phyloP scores from a whole-genome alignment of 2,888 invertebrate species.

The Hydraecia micacea region DNA sequence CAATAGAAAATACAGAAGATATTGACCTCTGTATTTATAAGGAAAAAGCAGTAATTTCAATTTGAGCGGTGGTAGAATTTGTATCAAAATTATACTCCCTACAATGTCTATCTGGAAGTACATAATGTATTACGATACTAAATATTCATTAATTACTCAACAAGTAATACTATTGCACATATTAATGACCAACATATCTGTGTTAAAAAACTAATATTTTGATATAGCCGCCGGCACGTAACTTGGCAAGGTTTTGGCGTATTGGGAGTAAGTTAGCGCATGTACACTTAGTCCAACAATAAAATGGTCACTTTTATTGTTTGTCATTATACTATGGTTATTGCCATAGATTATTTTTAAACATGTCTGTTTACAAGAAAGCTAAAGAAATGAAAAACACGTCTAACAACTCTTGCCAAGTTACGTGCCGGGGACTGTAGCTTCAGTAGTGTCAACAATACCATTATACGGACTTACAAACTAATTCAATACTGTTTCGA shows the following conservation, averaged over 20 bases:
- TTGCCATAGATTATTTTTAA: no score
- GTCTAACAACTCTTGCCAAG: no score
- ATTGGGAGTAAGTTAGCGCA: no score
- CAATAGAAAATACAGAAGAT: background rate
- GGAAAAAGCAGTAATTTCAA: background rate
- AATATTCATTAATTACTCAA: constrained; percentile 6
- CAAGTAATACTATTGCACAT: constrained; percentile 48
- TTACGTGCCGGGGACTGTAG: no score
- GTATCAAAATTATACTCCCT: constrained; percentile 45
- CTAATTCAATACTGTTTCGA: constrained; percentile 54
- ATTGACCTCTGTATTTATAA: background rate
- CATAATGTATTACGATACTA: constrained; percentile 36
- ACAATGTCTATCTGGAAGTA: constrained; percentile 71
- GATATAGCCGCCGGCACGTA: no score
- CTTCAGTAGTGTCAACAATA: constrained; percentile 23
- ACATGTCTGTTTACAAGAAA: no score
- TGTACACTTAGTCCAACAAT: no score
- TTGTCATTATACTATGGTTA: no score
- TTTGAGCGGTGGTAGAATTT: constrained; percentile 51
- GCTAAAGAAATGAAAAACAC: no score
- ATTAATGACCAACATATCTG: background rate
- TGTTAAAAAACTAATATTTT: constrained; percentile 11
- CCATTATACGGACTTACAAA: constrained; percentile 30
- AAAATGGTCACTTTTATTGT: no score
- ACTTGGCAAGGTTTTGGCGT: no score